Conservation (phyloP, 2,113 vertebrate genomes). For the Mormyrus lacerda region DNA sequence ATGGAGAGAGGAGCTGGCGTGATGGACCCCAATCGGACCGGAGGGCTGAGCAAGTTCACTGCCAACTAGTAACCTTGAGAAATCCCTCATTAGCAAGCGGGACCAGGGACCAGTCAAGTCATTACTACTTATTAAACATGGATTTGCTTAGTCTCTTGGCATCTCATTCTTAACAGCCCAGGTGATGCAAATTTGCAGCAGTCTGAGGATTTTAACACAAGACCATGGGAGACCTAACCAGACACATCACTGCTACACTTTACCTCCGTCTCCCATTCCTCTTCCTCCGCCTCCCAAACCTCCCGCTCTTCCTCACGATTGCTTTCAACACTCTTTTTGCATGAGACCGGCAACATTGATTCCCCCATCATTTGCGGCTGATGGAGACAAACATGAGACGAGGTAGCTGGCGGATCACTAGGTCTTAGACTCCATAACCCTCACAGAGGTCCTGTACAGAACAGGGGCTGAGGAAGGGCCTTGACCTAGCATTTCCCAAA, state of each 20-base stretch:
- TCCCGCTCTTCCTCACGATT: conserved; percentile 47
- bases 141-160: neutral
- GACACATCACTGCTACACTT: neutral
- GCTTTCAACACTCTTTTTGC: conserved; percentile 35
- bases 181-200: conserved; percentile 1
- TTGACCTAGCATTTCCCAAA: neutral
- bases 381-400: conserved; percentile 17
- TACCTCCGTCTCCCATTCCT: conserved; percentile 11
- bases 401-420: neutral
- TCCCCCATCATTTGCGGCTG: conserved; percentile 47
- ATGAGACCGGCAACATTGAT: conserved; percentile 36
- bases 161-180: neutral
- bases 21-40: neutral
- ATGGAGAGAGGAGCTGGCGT: neutral
- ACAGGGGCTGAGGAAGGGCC: neutral
- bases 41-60: neutral
- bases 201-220: conserved; percentile 39
- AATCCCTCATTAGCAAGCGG: neutral
- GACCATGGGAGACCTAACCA: neutral
- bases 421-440: neutral
- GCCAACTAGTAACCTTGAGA: neutral
- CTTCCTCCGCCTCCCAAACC: conserved; percentile 16
- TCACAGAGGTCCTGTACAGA: neutral
- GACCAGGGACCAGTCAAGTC: neutral
- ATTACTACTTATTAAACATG: neutral